Evolutionary conservation across 2,113 vertebrate species (phyloP), one percentile per base, ranked within the genome.

Genomic region (Pseudopipra pipra): DNA sequence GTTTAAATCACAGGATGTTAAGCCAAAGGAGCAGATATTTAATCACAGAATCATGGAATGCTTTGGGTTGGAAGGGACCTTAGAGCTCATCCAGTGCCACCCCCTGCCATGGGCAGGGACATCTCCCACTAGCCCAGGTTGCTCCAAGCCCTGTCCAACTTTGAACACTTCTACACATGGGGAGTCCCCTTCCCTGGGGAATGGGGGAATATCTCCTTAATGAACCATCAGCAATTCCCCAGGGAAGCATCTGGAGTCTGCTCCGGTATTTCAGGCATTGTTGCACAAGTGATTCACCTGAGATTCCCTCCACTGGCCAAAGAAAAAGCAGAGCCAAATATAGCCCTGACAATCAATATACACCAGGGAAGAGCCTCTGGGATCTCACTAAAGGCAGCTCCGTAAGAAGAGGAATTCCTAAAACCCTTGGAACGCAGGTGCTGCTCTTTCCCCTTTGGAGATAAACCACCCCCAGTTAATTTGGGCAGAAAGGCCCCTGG

Each of bases 271-370:
- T 84, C 4, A 77, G 17, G 89, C 83, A 71, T 55, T 15, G 0
- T 5, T 66, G 77, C 73, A 82, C 71, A 76, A 82, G 73, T 15
- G n/a, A 22, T 85, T 70, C 85, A 93, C 67, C 74, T 66, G 70
- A 85, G 82, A 91, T 33, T 76, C 87, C 70, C 74, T 91, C 18
- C 39, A 20, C 52, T 19, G 68, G 46, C 33, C 39, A 14, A 41
- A 78, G 49, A 75, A 54, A 94, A 85, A 67, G 63, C 62, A 56
- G 66, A 87, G 84, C 62, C 68, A 93, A 93, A 96, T 77, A 94
- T n/a, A 91, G 85, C 55, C 58, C 58, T 82, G 70, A 70, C 93
- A 96, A 95, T 89, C 91, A 93, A 89, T 92, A 93, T 14, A 51
- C 12, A 0, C 74, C 11, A 17, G 39, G 61, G 89, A 82, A 94